Percentiles rank a stretch among this genome's conserved stretches.
Evolutionary conservation across 1,140 invertebrate species (phyloP).

Genomic region (Drosophila lacteicornis): DNA sequence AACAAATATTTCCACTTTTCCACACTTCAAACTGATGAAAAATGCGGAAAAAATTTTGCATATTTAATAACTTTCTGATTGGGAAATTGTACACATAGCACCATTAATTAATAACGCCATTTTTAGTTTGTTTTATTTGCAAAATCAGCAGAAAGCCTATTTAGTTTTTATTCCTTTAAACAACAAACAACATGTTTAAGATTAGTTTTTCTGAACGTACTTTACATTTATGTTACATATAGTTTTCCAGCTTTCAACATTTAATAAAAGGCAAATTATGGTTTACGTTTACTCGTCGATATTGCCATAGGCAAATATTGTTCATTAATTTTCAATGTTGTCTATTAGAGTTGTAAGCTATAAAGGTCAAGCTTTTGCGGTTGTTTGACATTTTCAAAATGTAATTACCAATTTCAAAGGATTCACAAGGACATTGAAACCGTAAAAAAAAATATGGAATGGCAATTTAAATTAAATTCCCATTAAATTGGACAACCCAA

Average conservation of each 20-base stretch:
- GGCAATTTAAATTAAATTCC: constrained; percentile 52
- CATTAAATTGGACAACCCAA: constrained; percentile 50
- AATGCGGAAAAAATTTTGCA: not conserved
- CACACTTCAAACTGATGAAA: constrained; percentile 7
- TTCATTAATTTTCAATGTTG: not conserved
- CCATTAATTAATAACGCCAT: not conserved
- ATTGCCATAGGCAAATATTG: not conserved
- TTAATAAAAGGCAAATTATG: not conserved
- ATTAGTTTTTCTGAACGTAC: not conserved
- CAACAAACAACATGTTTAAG: not conserved
- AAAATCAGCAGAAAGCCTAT: not conserved
- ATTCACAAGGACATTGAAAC: constrained; percentile 7
- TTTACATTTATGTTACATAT: constrained; percentile 2
- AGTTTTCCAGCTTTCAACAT: not conserved
- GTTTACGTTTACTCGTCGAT: not conserved
- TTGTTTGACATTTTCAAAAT: not conserved
- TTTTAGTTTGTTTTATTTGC: too few species aligned
- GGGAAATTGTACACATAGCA: not conserved
- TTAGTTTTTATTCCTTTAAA: not conserved
- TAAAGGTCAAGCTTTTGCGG: not conserved
- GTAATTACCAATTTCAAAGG: not conserved
- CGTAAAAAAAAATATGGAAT: constrained; percentile 24
- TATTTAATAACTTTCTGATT: not conserved
- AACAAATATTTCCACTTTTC: constrained; percentile 5
- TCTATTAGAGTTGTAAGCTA: not conserved